Base-by-base conservation (phyloP, 2,797 vertebrate species). In the Borostomias antarcticus region DNA sequence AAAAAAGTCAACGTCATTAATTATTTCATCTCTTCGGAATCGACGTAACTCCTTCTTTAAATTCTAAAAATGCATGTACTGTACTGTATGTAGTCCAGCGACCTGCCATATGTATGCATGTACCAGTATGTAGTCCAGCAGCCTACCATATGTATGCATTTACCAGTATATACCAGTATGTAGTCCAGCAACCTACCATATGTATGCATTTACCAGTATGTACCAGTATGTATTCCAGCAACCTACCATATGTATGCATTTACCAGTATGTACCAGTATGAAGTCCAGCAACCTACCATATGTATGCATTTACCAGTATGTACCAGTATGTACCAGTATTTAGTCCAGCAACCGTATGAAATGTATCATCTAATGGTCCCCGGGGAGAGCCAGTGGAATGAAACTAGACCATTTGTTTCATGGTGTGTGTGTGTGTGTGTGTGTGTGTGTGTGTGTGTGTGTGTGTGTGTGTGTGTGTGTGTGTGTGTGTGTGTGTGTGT, bases 301-400 rank as follows among this genome's bases (percentile, higher is more conserved):
- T n/a, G 13, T 45, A n/a, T n/a, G n/a, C n/a, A n/a, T n/a, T n/a
- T n/a, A n/a, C n/a, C n/a, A n/a, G n/a, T n/a, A n/a, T n/a, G n/a
- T n/a, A n/a, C n/a, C n/a, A n/a, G n/a, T n/a, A n/a, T n/a, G n/a
- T n/a, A n/a, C n/a, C n/a, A n/a, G n/a, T n/a, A n/a, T n/a, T n/a
- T n/a, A n/a, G 40, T 5, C 15, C n/a, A 3, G 40, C 40, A 45
- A 45, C 40, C 40, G n/a, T n/a, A n/a, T n/a, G 40, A 28, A 78
- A 76, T 78, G 69, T 83, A 80, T 84, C 68, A 81, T 86, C 82
- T 80, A 73, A 43, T 62, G 47, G 53, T 79, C 80, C 75, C 81
- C 69, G 84, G 76, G 63, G 76, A 80, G 68, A 66, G 52, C 58
- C 58, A 23, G 58, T 2, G 7, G 74, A 76, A 82, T 66, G 74